Conservation (phyloP, 2,888 invertebrate species). For the Dorcus parallelipipedus region DNA sequence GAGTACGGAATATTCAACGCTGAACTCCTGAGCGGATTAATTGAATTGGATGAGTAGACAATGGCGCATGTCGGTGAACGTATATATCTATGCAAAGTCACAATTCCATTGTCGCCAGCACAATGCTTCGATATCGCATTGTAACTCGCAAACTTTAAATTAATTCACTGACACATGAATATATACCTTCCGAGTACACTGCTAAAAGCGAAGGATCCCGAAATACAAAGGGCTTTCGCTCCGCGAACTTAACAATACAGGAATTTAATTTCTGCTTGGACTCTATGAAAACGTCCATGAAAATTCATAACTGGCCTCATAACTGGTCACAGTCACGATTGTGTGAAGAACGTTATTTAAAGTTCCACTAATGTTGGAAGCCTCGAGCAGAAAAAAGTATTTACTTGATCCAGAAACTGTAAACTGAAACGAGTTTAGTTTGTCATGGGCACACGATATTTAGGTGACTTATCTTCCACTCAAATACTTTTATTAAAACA, state of each 20-base stretch:
- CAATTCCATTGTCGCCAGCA: conserved; percentile 44
- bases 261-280: too few species aligned
- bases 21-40: conserved; percentile 17
- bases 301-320: too few species aligned
- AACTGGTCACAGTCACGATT: too few species aligned
- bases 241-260: not conserved
- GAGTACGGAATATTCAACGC: conserved; percentile 6
- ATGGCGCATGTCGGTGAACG: conserved; percentile 19
- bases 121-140: conserved; percentile 41
- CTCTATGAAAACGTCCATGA: too few species aligned
- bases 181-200: conserved; percentile 17
- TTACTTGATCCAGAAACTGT: too few species aligned
- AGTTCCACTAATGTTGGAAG: too few species aligned
- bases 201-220: not conserved
- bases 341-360: too few species aligned
- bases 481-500: too few species aligned
- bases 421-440: too few species aligned
- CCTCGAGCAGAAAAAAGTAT: too few species aligned
- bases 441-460: too few species aligned
- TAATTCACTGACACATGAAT: conserved; percentile 40
- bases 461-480: too few species aligned
- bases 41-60: conserved; percentile 18
- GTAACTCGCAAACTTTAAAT: conserved; percentile 44
- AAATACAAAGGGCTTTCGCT: not conserved
- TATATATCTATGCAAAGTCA: conserved; percentile 40